These are phyloP conservation scores for Achatina immaculata DNA, from an alignment of 1,140 invertebrate species.

Conservation along the genomic window DNA sequence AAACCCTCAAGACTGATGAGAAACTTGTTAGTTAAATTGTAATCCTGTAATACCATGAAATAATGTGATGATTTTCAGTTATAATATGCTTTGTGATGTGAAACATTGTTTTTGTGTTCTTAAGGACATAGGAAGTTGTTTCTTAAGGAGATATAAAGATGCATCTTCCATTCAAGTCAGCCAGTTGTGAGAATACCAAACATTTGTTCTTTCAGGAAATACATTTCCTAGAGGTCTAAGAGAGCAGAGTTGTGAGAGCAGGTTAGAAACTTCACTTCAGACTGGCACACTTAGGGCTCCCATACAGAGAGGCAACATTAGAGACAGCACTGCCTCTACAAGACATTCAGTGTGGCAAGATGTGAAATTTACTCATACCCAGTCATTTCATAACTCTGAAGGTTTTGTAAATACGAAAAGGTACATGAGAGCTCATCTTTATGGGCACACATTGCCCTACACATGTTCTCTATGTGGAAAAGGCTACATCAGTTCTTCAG, in stretches of 20 bases:
- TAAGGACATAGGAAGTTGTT: too few species aligned
- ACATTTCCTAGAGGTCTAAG: not conserved
- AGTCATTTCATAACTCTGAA: not conserved
- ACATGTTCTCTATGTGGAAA: slow-evolving; percentile 29
- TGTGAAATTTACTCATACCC: not conserved
- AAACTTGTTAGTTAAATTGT: too few species aligned
- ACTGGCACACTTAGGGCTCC: not conserved
- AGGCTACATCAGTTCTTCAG: slow-evolving; percentile 14
- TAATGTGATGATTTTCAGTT: too few species aligned
- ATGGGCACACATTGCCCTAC: slow-evolving; percentile 15
- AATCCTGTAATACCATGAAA: too few species aligned
- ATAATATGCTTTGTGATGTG: too few species aligned
- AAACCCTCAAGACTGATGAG: too few species aligned
- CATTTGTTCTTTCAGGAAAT: not conserved
- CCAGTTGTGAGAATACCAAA: not conserved
- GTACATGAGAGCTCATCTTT: not conserved
- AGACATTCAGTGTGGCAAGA: not conserved
- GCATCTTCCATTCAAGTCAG: not conserved
- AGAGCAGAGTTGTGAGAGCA: not conserved
- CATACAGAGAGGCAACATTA: not conserved
- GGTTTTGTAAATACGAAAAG: too few species aligned
- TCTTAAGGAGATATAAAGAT: not conserved
- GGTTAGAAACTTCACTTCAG: not conserved
- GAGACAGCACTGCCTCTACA: not conserved
- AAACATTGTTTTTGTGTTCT: too few species aligned